phyloP scores from a whole-genome alignment of 2,888 invertebrate species.

The Prosopocoilus inquinatus region DNA sequence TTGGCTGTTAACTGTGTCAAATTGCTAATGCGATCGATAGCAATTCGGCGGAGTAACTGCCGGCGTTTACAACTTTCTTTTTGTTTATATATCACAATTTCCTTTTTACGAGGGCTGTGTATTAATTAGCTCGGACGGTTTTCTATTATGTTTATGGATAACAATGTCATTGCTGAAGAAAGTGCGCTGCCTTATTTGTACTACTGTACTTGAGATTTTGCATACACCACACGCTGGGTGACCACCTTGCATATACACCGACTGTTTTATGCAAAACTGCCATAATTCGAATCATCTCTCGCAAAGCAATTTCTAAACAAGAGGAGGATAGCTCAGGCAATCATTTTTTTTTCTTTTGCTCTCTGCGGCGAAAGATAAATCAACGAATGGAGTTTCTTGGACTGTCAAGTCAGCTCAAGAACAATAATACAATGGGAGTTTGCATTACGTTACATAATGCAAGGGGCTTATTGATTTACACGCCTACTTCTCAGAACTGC shows the following conservation, averaged over 20 bases:
- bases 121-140: constrained; percentile 16
- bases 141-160: constrained; percentile 13
- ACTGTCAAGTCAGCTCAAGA: too few relatives aligned
- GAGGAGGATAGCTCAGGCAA: too few relatives aligned
- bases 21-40: constrained; percentile 5
- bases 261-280: neutral
- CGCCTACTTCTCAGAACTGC: too few relatives aligned
- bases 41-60: constrained; percentile 16
- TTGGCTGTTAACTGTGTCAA: neutral
- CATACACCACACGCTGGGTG: neutral
- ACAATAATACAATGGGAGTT: too few relatives aligned
- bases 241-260: neutral
- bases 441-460: too few relatives aligned
- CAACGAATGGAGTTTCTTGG: too few relatives aligned
- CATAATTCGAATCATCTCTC: neutral
- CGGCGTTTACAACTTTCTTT: constrained; percentile 21
- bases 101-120: constrained; percentile 20
- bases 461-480: too few relatives aligned
- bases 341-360: too few relatives aligned
- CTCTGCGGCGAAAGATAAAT: too few relatives aligned
- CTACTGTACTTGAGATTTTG: neutral
- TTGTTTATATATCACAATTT: constrained; percentile 23
- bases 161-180: constrained; percentile 15
- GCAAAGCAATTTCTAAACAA: too few relatives aligned
- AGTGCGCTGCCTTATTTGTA: constrained; percentile 17